These are phyloP conservation scores for Cladorhizidae sp. DNA, from an alignment of 37 sponge, comb jelly and placozoan genomes.

Conservation along the genomic window DNA sequence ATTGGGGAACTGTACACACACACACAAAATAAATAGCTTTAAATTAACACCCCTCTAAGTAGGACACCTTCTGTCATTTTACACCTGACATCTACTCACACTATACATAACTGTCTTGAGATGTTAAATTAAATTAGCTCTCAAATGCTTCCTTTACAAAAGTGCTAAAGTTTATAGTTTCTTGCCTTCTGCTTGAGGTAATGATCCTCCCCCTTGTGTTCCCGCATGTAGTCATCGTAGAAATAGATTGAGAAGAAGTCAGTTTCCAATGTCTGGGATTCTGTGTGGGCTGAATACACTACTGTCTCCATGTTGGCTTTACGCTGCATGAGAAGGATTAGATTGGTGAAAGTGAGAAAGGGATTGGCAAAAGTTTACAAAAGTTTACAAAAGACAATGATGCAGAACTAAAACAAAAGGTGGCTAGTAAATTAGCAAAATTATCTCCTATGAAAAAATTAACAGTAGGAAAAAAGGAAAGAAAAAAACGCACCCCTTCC, in stretches of 20 bases:
- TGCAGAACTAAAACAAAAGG: neutral
- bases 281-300: slow-evolving; percentile 27
- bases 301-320: slow-evolving; percentile 31
- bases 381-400: no score
- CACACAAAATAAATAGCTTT: no score
- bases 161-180: neutral
- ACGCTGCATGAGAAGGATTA: slow-evolving; percentile 10
- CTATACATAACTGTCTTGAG: no score
- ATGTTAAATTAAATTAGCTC: no score
- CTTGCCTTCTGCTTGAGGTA: slow-evolving; percentile 53
- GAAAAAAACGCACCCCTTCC: neutral
- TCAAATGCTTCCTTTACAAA: no score
- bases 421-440: neutral
- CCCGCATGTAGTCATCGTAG: slow-evolving; percentile 16
- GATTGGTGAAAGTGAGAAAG: neutral
- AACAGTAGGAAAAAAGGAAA: neutral
- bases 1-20: no score
- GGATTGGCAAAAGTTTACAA: no score
- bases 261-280: slow-evolving; percentile 52
- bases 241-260: slow-evolving; percentile 75
- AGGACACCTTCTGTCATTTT: no score
- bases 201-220: neutral
- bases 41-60: no score
- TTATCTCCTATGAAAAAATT: no score
- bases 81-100: no score